Conservation (phyloP, 2,113 vertebrate genomes). For the Piprites chloris region DNA sequence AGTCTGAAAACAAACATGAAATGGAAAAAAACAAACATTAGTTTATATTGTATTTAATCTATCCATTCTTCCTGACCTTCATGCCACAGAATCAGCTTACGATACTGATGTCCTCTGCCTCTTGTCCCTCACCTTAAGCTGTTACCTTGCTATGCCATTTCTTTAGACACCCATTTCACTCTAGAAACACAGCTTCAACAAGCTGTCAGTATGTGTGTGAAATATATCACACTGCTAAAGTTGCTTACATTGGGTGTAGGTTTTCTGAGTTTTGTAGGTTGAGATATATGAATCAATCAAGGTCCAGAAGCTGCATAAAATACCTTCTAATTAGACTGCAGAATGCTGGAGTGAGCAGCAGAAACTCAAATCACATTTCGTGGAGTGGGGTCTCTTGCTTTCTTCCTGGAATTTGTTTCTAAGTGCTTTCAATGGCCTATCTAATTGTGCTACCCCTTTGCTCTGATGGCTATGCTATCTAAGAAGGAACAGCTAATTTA, state of each 20-base stretch:
- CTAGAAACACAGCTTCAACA: neutral
- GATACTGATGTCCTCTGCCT: neutral
- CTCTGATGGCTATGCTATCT: neutral
- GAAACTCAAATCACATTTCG: neutral
- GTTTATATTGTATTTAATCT: neutral
- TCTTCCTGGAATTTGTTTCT: neutral
- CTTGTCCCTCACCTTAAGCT: neutral
- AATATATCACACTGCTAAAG: neutral
- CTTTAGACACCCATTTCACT: neutral
- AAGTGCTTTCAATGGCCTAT: neutral
- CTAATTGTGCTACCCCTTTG: neutral
- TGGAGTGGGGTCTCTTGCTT: neutral
- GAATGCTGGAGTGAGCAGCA: neutral
- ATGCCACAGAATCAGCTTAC: neutral
- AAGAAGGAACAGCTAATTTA: neutral
- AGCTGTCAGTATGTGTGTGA: neutral
- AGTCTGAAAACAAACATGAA: constrained; percentile 73
- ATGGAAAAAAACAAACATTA: neutral
- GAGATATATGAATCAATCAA: neutral
- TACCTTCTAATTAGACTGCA: neutral
- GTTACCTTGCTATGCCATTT: neutral
- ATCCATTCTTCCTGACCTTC: neutral
- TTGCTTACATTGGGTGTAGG: neutral
- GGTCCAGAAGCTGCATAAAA: neutral
- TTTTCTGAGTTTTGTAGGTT: neutral